Conservation (phyloP, 2,888 invertebrate species). For the Salticus scenicus region DNA sequence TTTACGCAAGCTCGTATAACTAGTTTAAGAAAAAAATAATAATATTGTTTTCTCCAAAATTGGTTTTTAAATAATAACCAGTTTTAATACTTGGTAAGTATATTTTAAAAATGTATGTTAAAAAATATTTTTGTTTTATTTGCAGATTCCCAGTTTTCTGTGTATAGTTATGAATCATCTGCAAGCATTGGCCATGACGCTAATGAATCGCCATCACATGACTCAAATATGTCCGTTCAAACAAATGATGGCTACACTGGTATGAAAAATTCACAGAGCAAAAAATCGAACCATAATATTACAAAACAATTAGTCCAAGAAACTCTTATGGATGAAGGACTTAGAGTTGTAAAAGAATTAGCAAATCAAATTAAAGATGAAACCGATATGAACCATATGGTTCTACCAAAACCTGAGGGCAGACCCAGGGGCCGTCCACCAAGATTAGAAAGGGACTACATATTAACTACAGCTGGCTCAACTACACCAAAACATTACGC, state of each 20-base stretch:
- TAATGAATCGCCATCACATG: constrained; percentile 80
- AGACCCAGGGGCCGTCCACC: constrained; percentile 71
- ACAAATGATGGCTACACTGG: constrained; percentile 56
- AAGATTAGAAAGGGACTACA: constrained; percentile 66
- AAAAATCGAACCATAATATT: constrained; percentile 72
- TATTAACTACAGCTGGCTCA: constrained; percentile 64
- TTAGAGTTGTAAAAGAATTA: constrained; percentile 76
- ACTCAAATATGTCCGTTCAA: constrained; percentile 73
- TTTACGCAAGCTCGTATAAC: no score
- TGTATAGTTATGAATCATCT: constrained; percentile 81
- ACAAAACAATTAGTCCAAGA: constrained; percentile 75
- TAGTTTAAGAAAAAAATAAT: no score
- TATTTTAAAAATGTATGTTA: no score
- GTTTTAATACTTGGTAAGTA: no score
- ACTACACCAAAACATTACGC: constrained; percentile 54
- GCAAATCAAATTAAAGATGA: constrained; percentile 73
- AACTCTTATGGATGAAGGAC: constrained; percentile 77
- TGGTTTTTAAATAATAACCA: background rate
- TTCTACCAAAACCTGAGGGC: constrained; percentile 49
- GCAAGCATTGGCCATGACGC: constrained; percentile 71
- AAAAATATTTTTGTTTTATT: background rate
- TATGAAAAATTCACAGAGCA: constrained; percentile 56
- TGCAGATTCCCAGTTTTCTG: constrained; percentile 84
- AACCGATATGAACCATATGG: constrained; percentile 66
- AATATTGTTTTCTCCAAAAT: background rate